phyloP scores from a whole-genome alignment of 1,140 invertebrate genomes.

The Papilio xuthus region DNA sequence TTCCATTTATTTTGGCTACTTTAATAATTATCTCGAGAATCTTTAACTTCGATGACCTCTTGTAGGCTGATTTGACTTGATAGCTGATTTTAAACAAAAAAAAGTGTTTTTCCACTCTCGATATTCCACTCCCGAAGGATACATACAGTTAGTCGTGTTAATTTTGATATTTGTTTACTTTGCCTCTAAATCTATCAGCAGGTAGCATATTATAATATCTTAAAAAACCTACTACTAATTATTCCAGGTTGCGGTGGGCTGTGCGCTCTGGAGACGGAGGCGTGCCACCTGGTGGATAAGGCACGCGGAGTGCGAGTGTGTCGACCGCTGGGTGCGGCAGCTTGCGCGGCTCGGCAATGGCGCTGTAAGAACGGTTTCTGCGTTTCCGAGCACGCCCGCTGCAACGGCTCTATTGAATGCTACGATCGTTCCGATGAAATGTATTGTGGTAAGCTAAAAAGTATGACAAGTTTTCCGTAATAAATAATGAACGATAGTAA shows the following conservation, averaged over 20 bases:
- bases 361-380: slow-evolving; percentile 88
- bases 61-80: too few species aligned
- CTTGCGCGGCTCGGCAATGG: slow-evolving; percentile 84
- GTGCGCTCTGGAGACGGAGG: slow-evolving; percentile 86
- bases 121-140: too few species aligned
- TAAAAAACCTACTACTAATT: not conserved
- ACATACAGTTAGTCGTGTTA: too few species aligned
- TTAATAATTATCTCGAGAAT: not conserved
- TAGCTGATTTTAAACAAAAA: too few species aligned
- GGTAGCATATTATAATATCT: too few species aligned
- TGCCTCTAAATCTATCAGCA: too few species aligned
- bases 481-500: too few species aligned
- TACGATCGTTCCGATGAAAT: slow-evolving; percentile 90
- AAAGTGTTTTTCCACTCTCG: too few species aligned
- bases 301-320: slow-evolving; percentile 79
- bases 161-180: too few species aligned
- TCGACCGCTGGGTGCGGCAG: slow-evolving; percentile 65
- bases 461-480: too few species aligned
- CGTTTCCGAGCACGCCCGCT: slow-evolving; percentile 84
- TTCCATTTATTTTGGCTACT: not conserved
- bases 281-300: slow-evolving; percentile 86
- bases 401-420: slow-evolving; percentile 90
- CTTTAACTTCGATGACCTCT: not conserved
- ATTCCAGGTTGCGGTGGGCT: slow-evolving; percentile 86
- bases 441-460: slow-evolving; percentile 87